phyloP scores from a whole-genome alignment of 2,797 vertebrate genomes.

The Melanotaenia maccullochi region DNA sequence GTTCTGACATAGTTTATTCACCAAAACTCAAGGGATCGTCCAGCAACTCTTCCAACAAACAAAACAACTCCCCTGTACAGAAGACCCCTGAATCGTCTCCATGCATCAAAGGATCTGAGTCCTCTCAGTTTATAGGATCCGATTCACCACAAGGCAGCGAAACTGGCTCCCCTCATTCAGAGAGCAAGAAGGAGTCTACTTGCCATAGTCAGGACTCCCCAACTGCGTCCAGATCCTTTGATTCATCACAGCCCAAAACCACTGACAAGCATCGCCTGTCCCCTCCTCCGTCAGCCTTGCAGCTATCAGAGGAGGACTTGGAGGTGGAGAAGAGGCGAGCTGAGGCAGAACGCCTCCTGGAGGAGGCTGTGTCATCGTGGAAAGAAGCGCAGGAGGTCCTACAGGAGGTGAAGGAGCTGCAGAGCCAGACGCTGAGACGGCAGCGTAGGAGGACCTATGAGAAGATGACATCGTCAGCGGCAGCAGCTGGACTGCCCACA shows the following conservation, averaged over 20 bases:
- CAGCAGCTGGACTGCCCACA: background rate
- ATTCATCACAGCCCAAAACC: conserved; percentile 43
- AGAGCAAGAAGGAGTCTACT: conserved; percentile 25
- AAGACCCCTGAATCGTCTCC: background rate
- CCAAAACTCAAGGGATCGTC: conserved; percentile 18
- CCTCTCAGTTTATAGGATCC: conserved; percentile 30
- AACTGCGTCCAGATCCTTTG: conserved; percentile 43
- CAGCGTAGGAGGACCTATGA: conserved; percentile 76
- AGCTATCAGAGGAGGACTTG: conserved; percentile 61
- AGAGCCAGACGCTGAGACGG: conserved; percentile 88
- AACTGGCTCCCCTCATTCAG: conserved; percentile 4
- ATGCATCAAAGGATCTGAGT: background rate
- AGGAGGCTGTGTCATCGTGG: conserved; percentile 92
- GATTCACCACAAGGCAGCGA: conserved; percentile 24
- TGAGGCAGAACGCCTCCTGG: conserved; percentile 90
- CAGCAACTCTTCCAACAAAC: conserved; percentile 7
- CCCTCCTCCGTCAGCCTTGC: conserved; percentile 3
- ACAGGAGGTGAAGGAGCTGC: conserved; percentile 93
- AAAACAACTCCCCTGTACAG: conserved; percentile 7
- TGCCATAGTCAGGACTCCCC: conserved; percentile 31
- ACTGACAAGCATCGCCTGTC: conserved; percentile 23
- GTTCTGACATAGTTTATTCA: background rate
- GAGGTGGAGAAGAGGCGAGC: conserved; percentile 84
- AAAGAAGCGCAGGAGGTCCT: conserved; percentile 93
- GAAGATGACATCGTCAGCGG: conserved; percentile 59